Evolutionary conservation across 2,888 invertebrate genomes (phyloP).

Genomic region (Sepiola atlantica): DNA sequence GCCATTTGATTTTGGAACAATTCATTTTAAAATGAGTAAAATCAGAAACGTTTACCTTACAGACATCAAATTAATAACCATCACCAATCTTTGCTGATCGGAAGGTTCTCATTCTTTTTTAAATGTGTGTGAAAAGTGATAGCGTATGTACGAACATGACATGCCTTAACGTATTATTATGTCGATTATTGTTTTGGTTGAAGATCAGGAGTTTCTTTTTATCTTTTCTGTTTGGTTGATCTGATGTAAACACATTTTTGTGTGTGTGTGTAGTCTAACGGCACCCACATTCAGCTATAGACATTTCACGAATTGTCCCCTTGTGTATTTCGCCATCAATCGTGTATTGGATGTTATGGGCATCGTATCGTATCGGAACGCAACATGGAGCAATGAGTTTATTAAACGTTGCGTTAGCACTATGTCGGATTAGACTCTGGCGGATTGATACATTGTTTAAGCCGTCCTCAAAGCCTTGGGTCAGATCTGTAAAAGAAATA

Average conservation of each 20-base stretch:
- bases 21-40: too few relatives aligned
- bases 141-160: too few relatives aligned
- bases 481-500: neutral
- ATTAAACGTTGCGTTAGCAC: neutral
- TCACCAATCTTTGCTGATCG: too few relatives aligned
- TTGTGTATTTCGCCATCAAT: neutral
- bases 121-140: too few relatives aligned
- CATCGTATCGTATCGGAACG: neutral
- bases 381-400: neutral
- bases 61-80: too few relatives aligned
- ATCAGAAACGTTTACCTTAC: too few relatives aligned
- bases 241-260: neutral
- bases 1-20: too few relatives aligned
- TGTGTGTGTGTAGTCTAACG: neutral
- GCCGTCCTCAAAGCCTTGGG: neutral
- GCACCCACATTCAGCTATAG: neutral
- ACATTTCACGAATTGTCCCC: neutral
- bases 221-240: neutral
- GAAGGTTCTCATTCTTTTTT: too few relatives aligned
- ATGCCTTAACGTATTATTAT: too few relatives aligned
- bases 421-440: neutral
- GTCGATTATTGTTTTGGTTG: neutral
- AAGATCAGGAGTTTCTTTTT: neutral
- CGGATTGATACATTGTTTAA: neutral
- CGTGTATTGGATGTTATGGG: neutral